Base-by-base conservation (phyloP, 1,140 invertebrate species). In the Trichomalopsis sarcophagae region DNA sequence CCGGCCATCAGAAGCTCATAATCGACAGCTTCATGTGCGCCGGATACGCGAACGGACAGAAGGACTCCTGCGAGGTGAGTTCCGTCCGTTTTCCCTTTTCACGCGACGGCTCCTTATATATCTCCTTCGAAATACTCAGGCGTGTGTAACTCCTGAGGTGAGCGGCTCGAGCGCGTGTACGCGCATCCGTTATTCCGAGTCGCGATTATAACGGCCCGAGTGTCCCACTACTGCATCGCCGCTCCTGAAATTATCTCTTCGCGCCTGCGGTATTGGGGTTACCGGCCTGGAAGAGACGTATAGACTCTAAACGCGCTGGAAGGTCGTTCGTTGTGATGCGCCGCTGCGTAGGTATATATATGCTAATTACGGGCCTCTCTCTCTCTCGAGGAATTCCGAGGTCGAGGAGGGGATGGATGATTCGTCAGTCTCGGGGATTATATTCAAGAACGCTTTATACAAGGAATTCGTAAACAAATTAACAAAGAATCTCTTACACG, bases 11-110 rank as follows among this genome's bases (percentile, higher is more conserved):
- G 2, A 99, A 99, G 93, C 95, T 95, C 81, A 98, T 99, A 87
- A 93, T 97, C 13, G 95, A 95, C 66, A 98, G 97, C 83, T 99
- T 99, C 93, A 94, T 99, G n/a, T 99, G 98, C 89, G 98, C 98
- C 17, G 98, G 98, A 62, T 99, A 98, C 90, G 96, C 97, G 30
- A 97, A 97, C 88, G 98, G 98, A 9, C 96, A 97, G 88, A 97
- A 97, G 91, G 98, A 99, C 90, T 98, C 97, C 3, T 99, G 98
- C 93, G 98, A 99, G 95, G 97, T 98, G 94, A 0, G 71, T 79
- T 40, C n/a, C n/a, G n/a, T 21, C 55, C 17, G 55, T 75, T 75
- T 40, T 75, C 73, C 73, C 33, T 71, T 71, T 62, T 73, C 69
- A 73, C 69, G 27, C 69, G 27, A 13, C 27, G 3, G 27, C 27